These are phyloP conservation scores for Puntigrus tetrazona DNA, from an alignment of 2,113 vertebrate genomes.

Conservation along the genomic window DNA sequence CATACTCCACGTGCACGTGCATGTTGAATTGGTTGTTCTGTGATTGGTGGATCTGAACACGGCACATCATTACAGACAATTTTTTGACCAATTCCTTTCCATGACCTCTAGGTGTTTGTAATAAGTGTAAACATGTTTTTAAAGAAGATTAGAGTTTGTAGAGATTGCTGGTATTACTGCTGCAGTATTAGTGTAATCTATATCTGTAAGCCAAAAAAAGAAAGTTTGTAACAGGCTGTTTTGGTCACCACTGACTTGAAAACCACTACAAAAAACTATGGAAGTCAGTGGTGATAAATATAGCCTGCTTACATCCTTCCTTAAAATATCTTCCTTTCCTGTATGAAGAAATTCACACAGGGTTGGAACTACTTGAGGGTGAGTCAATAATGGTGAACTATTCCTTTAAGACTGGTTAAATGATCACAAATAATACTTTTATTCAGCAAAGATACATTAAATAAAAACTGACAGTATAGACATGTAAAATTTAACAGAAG, in stretches of 20 bases:
- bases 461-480: background rate
- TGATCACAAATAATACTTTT: background rate
- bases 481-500: background rate
- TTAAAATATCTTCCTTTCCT: no score
- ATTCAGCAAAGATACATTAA: background rate
- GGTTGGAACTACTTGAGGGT: no score
- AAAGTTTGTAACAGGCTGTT: no score
- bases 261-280: no score
- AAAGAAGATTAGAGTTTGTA: background rate
- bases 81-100: background rate
- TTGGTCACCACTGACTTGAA: no score
- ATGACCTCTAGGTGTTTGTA: background rate
- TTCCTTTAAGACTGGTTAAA: no score
- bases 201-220: background rate
- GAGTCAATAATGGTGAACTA: no score
- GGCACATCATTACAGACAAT: background rate
- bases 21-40: slow-evolving; percentile 74
- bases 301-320: no score
- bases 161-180: background rate
- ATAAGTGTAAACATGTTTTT: background rate
- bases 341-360: no score
- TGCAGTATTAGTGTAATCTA: background rate
- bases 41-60: slow-evolving; percentile 67
- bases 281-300: no score
- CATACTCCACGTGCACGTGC: slow-evolving; percentile 71